Evolutionary conservation across 1,140 invertebrate species (phyloP).

Genomic region (Wasmannia auropunctata): DNA sequence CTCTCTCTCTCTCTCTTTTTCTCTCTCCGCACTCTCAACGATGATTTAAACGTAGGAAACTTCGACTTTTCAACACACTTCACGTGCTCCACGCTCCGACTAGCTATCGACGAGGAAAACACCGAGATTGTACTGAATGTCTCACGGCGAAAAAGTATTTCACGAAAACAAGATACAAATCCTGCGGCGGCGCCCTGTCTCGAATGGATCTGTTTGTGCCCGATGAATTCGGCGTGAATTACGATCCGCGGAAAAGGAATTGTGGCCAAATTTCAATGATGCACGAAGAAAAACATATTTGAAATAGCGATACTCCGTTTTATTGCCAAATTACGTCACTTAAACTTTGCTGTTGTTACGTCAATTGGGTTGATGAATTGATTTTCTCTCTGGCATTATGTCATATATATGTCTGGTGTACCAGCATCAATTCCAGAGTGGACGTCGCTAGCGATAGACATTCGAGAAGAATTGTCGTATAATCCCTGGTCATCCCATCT

Average conservation of each 20-base stretch:
- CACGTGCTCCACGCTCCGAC: neutral
- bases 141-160: constrained; percentile 3
- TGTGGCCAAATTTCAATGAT: neutral
- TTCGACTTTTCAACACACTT: constrained; percentile 3
- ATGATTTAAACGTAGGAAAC: constrained; percentile 6
- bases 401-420: neutral
- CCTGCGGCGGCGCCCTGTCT: neutral
- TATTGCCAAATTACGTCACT: neutral
- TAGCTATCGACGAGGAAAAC: constrained; percentile 12
- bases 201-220: constrained; percentile 51
- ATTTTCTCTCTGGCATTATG: neutral
- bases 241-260: neutral
- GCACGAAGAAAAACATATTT: neutral
- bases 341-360: neutral
- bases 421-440: neutral
- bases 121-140: neutral
- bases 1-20: too few relatives aligned
- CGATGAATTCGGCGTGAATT: constrained; percentile 43
- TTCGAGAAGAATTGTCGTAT: neutral
- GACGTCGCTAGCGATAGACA: neutral
- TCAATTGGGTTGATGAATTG: neutral
- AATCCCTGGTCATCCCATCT: neutral
- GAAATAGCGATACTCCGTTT: neutral
- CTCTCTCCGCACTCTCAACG: neutral
- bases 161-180: constrained; percentile 47